These are phyloP conservation scores for Melipona quadrifasciata DNA, from an alignment of 1,140 invertebrate genomes.

Conservation along the genomic window DNA sequence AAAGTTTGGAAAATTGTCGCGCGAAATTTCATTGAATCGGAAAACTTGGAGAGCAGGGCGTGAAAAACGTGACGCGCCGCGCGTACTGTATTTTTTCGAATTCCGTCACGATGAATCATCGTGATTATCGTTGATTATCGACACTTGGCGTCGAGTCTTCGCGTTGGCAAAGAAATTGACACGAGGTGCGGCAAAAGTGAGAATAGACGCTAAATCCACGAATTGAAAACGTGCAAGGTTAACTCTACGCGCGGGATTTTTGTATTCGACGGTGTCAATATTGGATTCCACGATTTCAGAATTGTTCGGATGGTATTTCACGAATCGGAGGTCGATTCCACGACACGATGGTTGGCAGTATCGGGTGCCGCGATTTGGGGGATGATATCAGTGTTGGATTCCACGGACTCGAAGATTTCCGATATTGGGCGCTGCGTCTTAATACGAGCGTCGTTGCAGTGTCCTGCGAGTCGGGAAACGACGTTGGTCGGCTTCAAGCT, in stretches of 20 bases:
- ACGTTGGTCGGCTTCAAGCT: background rate
- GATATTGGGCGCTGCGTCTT: slow-evolving; percentile 20
- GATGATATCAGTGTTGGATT: background rate
- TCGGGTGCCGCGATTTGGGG: background rate
- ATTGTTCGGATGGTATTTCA: background rate
- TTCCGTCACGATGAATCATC: too few relatives aligned
- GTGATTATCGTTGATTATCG: too few relatives aligned
- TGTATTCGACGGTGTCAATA: background rate
- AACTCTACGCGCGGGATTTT: background rate
- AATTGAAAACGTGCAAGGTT: background rate
- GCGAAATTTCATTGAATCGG: background rate
- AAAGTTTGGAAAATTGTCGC: background rate
- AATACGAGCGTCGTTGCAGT: background rate
- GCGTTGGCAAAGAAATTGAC: too few relatives aligned
- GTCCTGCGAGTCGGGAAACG: background rate
- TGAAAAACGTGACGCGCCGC: too few relatives aligned
- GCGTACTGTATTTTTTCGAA: too few relatives aligned
- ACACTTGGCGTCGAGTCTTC: too few relatives aligned
- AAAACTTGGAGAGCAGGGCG: too few relatives aligned
- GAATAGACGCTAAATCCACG: too few relatives aligned
- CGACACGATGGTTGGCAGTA: slow-evolving; percentile 3
- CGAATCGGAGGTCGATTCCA: background rate
- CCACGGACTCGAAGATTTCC: slow-evolving; percentile 4
- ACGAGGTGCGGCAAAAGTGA: too few relatives aligned
- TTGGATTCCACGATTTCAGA: slow-evolving; percentile 7